phyloP scores from a whole-genome alignment of 2,113 vertebrate species.

The Patagioenas fasciata region DNA sequence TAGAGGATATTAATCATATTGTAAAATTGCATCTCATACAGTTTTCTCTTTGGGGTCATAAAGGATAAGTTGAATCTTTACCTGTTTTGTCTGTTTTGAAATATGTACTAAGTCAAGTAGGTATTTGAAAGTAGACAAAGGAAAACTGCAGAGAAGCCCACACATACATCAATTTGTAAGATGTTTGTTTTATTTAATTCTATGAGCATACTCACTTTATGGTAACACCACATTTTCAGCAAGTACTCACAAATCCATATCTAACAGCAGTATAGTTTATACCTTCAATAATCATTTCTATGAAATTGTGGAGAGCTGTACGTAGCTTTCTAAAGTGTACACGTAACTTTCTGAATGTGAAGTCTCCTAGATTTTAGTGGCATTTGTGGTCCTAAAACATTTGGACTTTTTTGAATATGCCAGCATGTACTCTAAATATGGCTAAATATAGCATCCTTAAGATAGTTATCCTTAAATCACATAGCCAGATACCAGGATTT shows the following conservation, averaged over 20 bases:
- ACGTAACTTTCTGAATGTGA: background rate
- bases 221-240: fast-evolving
- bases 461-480: background rate
- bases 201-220: background rate
- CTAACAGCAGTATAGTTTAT: background rate
- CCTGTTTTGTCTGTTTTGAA: background rate
- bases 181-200: background rate
- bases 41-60: background rate
- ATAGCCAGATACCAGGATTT: background rate
- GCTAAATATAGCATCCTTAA: background rate
- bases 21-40: background rate
- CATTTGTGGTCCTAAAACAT: background rate
- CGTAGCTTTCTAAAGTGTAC: background rate
- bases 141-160: background rate
- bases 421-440: background rate
- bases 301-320: background rate
- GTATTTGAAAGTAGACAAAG: background rate
- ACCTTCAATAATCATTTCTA: background rate
- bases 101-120: background rate
- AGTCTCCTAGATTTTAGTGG: background rate
- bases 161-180: background rate
- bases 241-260: background rate
- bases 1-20: background rate
- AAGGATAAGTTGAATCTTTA: background rate
- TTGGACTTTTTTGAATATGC: background rate